Evolutionary conservation across 2,888 invertebrate species (phyloP).

Genomic region (Automeris io): DNA sequence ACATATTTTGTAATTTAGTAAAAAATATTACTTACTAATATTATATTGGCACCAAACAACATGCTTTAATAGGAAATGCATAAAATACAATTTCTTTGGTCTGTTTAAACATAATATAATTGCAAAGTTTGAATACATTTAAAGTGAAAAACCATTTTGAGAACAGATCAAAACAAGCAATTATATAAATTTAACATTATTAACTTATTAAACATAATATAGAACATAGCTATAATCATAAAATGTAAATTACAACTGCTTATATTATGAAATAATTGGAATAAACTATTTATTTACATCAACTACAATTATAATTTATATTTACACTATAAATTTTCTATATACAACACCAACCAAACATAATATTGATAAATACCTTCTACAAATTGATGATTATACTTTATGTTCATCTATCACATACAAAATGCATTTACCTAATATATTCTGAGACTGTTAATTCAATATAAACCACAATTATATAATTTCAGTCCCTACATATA

Average conservation of each 20-base stretch:
- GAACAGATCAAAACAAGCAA: conserved; percentile 15
- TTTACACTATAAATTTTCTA: conserved; percentile 62
- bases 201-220: conserved; percentile 24
- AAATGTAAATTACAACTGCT: conserved; percentile 13
- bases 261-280: conserved; percentile 34
- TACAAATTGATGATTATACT: conserved; percentile 28
- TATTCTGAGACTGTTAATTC: too few relatives aligned
- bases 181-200: conserved; percentile 22
- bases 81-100: conserved; percentile 60
- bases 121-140: conserved; percentile 38
- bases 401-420: conserved; percentile 33
- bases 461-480: too few relatives aligned
- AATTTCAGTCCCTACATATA: too few relatives aligned
- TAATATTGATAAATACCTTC: conserved; percentile 13
- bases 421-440: conserved; percentile 35
- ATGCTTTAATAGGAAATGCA: conserved; percentile 35
- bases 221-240: conserved; percentile 23
- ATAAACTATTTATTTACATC: conserved; percentile 73
- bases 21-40: conserved; percentile 3
- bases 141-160: conserved; percentile 20
- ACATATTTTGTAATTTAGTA: conserved; percentile 3
- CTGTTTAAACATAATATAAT: conserved; percentile 43
- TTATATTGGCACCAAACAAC: conserved; percentile 53
- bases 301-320: conserved; percentile 43
- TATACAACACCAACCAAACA: conserved; percentile 49